phyloP scores from a whole-genome alignment of 1,140 invertebrate species.

The Drosophila suzukii region DNA sequence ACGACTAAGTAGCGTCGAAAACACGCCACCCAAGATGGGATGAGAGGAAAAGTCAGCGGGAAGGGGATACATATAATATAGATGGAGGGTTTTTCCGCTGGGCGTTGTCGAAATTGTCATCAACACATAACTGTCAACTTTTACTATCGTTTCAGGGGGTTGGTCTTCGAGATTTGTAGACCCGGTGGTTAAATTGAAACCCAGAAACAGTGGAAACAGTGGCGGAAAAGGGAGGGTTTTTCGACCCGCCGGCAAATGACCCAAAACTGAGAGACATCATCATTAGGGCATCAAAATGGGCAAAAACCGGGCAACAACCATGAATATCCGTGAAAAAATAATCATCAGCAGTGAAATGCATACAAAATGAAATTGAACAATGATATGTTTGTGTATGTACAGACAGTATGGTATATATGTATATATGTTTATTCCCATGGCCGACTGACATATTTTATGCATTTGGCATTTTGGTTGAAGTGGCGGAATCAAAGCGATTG shows the following conservation, averaged over 20 bases:
- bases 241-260: slow-evolving; percentile 53
- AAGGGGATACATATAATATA: not conserved
- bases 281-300: slow-evolving; percentile 61
- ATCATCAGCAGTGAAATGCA: slow-evolving; percentile 57
- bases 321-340: slow-evolving; percentile 60
- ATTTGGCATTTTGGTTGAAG: slow-evolving; percentile 70
- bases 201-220: slow-evolving; percentile 9
- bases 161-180: slow-evolving; percentile 7
- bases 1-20: slow-evolving; percentile 32
- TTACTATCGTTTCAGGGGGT: slow-evolving; percentile 11
- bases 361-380: slow-evolving; percentile 59
- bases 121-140: slow-evolving; percentile 49
- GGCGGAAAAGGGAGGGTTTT: slow-evolving; percentile 33
- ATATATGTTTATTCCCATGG: slow-evolving; percentile 13
- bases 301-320: slow-evolving; percentile 10
- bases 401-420: not conserved
- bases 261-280: slow-evolving; percentile 70
- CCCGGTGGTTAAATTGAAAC: slow-evolving; percentile 18
- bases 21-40: slow-evolving; percentile 36
- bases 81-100: slow-evolving; percentile 5
- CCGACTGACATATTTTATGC: slow-evolving; percentile 72
- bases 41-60: slow-evolving; percentile 30
- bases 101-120: slow-evolving; percentile 39
- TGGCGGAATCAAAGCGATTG: slow-evolving; percentile 70
- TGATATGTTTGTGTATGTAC: slow-evolving; percentile 12